Percentiles rank a stretch among this genome's conserved stretches.
Conservation (phyloP, 2,797 vertebrate species). For the Lophotriccus pileatus region DNA sequence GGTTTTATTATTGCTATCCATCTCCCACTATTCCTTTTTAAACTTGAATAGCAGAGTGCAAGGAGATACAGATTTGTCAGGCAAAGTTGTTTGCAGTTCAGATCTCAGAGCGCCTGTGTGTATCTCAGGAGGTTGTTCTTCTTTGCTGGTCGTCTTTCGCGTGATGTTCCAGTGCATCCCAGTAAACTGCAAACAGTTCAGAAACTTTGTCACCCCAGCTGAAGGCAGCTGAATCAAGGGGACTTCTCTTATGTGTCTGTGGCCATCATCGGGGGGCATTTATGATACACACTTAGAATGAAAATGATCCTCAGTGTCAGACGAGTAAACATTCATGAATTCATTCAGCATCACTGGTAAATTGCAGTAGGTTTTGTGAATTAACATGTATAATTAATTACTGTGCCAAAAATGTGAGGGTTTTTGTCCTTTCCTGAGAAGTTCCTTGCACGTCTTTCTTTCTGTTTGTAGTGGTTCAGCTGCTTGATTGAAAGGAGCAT, state of each 20-base stretch:
- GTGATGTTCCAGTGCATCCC: background rate
- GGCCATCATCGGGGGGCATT: background rate
- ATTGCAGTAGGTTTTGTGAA: constrained; percentile 56
- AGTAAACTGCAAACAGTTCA: background rate
- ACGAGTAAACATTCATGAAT: constrained; percentile 36
- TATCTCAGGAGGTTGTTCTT: background rate
- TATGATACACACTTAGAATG: background rate
- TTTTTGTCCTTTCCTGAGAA: background rate
- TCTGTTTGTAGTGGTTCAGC: background rate
- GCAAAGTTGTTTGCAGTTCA: background rate
- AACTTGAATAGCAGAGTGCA: background rate
- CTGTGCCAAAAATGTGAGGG: background rate
- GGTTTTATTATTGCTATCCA: background rate
- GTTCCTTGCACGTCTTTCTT: background rate
- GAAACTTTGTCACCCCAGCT: constrained; percentile 56
- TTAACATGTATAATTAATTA: constrained; percentile 45
- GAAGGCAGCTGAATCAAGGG: background rate
- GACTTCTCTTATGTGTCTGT: background rate
- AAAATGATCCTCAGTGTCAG: constrained; percentile 31
- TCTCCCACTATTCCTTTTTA: background rate
- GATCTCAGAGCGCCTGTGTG: background rate
- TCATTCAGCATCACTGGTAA: constrained; percentile 48
- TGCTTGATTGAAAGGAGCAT: constrained; percentile 7
- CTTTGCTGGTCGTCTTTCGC: background rate
- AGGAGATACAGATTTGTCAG: background rate